A percentile compares a stretch with the other conserved stretches of the same genome.
Evolutionary conservation across 2,113 vertebrate genomes (phyloP).

Genomic region (Chlorodrepanis virens): DNA sequence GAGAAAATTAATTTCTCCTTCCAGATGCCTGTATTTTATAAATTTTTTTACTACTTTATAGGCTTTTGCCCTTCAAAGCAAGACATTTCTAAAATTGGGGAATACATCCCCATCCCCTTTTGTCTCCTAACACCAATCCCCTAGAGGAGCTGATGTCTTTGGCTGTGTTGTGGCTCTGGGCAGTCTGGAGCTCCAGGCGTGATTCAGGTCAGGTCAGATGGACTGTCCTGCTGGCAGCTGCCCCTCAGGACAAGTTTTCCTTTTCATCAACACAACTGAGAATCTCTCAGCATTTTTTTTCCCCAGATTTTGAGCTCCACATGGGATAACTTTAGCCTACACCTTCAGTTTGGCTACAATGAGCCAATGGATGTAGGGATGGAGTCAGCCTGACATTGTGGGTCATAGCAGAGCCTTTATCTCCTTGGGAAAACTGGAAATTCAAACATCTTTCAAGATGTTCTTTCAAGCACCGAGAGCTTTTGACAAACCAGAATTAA

Average conservation of each 20-base stretch:
- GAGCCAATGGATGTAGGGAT: background rate
- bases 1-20: background rate
- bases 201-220: background rate
- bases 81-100: background rate
- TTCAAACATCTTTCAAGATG: background rate
- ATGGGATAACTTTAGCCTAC: rapidly evolving
- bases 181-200: background rate
- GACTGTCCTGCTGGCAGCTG: background rate
- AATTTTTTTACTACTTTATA: background rate
- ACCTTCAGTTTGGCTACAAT: background rate
- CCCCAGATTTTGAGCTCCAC: background rate
- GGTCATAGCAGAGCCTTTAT: background rate
- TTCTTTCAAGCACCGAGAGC: background rate
- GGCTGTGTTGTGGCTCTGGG: background rate
- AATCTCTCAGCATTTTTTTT: background rate
- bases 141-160: background rate
- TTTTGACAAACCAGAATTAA: background rate
- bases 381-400: background rate
- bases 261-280: background rate
- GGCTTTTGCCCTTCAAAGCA: background rate
- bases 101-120: background rate
- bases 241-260: background rate
- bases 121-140: background rate
- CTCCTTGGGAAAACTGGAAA: background rate
- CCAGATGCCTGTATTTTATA: background rate